These are phyloP conservation scores for Bombus consobrinus DNA, from an alignment of 1,140 invertebrate genomes.

Conservation along the genomic window DNA sequence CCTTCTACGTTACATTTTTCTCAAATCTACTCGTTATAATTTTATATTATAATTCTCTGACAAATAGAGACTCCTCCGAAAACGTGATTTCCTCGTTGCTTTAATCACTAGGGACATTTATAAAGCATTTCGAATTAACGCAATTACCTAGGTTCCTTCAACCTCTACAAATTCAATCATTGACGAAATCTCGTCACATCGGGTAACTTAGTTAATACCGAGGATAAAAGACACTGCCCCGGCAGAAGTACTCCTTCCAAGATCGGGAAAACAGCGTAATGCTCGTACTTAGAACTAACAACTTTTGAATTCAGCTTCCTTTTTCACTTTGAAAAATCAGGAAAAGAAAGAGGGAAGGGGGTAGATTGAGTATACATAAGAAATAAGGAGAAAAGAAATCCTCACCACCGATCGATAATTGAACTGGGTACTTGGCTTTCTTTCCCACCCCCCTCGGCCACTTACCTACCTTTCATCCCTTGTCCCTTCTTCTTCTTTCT, in stretches of 20 bases:
- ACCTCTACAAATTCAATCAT: neutral
- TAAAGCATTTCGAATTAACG: neutral
- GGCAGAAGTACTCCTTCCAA: neutral
- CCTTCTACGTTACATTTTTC: neutral
- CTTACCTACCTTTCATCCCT: constrained; percentile 4
- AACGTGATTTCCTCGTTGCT: neutral
- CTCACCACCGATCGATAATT: constrained; percentile 70
- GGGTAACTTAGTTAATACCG: neutral
- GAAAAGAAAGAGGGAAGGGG: neutral
- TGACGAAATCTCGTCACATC: neutral
- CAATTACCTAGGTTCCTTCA: neutral
- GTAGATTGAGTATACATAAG: constrained; percentile 30
- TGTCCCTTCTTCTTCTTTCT: constrained; percentile 6
- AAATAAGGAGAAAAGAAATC: constrained; percentile 50
- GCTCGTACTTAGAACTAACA: neutral
- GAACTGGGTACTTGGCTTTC: constrained; percentile 70
- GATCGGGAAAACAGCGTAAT: constrained; percentile 9
- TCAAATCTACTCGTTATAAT: neutral
- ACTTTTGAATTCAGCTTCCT: constrained; percentile 1
- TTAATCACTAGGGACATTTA: neutral
- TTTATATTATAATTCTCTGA: neutral
- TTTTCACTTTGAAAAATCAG: neutral
- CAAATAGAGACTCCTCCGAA: neutral
- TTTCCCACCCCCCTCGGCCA: neutral
- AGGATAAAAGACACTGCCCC: neutral